Base-by-base conservation (phyloP, 1,140 invertebrate genomes). In the Drosophila carrolli region DNA sequence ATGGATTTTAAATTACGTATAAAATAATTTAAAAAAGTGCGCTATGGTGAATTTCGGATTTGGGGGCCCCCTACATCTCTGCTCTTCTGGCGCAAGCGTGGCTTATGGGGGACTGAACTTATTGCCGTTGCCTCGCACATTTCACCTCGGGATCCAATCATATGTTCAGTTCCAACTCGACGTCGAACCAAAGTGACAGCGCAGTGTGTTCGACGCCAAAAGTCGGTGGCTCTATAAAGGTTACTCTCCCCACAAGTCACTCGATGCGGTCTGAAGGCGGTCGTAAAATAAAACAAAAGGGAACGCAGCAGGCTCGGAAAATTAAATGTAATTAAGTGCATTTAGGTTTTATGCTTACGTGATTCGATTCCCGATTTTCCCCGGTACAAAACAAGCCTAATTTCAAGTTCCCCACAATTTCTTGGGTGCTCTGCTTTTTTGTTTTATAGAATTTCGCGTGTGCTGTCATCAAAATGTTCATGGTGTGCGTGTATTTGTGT, bases 321-420 rank as follows among this genome's bases (percentile, higher is more conserved):
- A 75, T 70, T 78, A 77, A 78, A 78, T 78, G 60, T 81, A 81
- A 81, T 81, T 82, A 78, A 82, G 61, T 81, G 75, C 70, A 81
- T 81, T 81, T 82, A 63, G 71, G 66, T 81, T 78, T 67, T 56
- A 58, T 73, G 32, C 78, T 78, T 70, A 80, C 79, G 78, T 78
- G 79, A 74, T 82, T 82, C 73, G 53, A 47, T 50, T 63, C 27
- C 32, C 66, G 41, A 51, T 19, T 55, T 27, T 35, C 46, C 13
- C 35, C 44, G 14, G n/a, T 10, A 7, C 48, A 32, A 11, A 35
- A 27, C n/a, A 29, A 32, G 16, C 19, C 55, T 27, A 57, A 29
- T 4, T 1, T 14, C 29, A 10, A 5, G 46, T 44, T 37, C 48
- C 46, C 43, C 40, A 23, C 56, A 8, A 50, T 32, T 74, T 62